Conservation (phyloP, 2,113 vertebrate species). For the Ploceus nigricollis region DNA sequence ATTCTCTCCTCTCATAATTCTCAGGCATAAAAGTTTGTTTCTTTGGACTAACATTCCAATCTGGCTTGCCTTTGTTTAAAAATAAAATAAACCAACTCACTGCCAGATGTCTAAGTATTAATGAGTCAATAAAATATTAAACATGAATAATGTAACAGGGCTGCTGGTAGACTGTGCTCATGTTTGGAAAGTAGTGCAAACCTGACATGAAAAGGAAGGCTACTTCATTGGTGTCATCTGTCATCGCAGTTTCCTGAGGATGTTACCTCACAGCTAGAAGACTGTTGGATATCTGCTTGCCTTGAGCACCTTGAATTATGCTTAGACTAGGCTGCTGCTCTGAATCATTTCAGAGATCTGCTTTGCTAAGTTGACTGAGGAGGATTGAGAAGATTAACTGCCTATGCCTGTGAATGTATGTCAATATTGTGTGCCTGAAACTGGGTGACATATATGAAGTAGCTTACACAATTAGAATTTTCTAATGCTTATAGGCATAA, state of each 20-base stretch:
- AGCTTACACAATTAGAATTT: neutral
- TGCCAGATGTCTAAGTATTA: neutral
- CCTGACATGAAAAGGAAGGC: neutral
- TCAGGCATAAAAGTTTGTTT: neutral
- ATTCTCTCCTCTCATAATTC: neutral
- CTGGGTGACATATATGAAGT: neutral
- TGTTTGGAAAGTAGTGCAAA: neutral
- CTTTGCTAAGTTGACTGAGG: neutral
- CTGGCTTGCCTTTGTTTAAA: neutral
- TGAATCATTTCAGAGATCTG: neutral
- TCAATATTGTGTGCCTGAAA: neutral
- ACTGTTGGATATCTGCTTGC: neutral
- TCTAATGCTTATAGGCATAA: neutral
- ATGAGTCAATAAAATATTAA: neutral
- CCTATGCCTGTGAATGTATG: neutral
- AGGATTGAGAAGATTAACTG: neutral
- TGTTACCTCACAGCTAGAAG: neutral
- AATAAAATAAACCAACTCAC: neutral
- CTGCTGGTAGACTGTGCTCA: neutral
- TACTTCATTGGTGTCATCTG: neutral
- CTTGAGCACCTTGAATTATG: neutral
- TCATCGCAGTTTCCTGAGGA: neutral
- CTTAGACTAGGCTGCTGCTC: neutral
- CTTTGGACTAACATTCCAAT: neutral
- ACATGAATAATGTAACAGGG: neutral